phyloP scores from a whole-genome alignment of 2,888 invertebrate genomes.

The Campoplex capitator region DNA sequence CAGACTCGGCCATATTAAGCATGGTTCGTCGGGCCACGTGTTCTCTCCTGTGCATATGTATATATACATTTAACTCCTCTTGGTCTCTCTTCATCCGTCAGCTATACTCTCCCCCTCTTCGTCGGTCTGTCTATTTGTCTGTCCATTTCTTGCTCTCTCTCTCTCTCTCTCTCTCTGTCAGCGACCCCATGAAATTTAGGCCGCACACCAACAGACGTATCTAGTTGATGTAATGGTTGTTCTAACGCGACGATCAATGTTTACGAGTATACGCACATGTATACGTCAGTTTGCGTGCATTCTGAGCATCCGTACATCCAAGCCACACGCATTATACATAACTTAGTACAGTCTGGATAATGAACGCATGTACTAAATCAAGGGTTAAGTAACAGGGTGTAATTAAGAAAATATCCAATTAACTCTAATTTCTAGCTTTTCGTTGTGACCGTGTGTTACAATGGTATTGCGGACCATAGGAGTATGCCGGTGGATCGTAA shows the following conservation, averaged over 20 bases:
- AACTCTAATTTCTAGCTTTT: neutral
- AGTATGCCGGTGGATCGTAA: neutral
- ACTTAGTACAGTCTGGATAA: conserved; percentile 26
- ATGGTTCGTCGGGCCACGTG: conserved; percentile 57
- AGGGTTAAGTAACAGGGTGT: conserved; percentile 25
- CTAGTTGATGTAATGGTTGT: conserved; percentile 63
- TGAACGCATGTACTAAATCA: conserved; percentile 33
- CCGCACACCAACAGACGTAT: conserved; percentile 66
- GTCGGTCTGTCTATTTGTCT: neutral
- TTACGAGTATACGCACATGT: conserved; percentile 51
- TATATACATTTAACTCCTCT: conserved; percentile 3
- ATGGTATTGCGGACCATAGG: neutral
- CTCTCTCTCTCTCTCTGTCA: neutral
- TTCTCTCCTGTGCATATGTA: conserved; percentile 23
- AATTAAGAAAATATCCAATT: neutral
- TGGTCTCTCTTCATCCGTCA: conserved; percentile 25
- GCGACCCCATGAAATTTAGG: conserved; percentile 65
- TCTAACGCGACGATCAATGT: conserved; percentile 67
- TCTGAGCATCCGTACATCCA: conserved; percentile 25
- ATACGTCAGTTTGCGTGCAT: conserved; percentile 2
- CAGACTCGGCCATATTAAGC: conserved; percentile 66
- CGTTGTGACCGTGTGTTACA: neutral
- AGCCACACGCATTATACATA: conserved; percentile 26
- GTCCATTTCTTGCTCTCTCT: neutral
- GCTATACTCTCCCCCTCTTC: neutral